Percentiles rank a stretch among this genome's conserved stretches.
These are phyloP conservation scores for Nudaria mundana DNA, from an alignment of 2,888 invertebrate genomes.

Conservation along the genomic window DNA sequence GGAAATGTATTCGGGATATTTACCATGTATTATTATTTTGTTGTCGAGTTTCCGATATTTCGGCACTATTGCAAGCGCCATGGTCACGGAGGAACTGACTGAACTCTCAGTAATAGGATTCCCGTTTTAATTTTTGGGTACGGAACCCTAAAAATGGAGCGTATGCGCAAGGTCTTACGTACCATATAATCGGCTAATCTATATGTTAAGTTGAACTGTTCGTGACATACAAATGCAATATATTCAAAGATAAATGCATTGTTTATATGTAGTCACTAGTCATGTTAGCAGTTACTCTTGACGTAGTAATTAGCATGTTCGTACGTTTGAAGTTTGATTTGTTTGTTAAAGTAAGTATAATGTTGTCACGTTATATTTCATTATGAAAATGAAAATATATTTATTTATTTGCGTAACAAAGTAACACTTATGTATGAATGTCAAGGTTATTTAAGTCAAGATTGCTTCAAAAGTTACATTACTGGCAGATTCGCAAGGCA, in stretches of 20 bases:
- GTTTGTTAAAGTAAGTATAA: not conserved
- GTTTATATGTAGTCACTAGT: conserved; percentile 1
- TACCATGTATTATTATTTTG: no score
- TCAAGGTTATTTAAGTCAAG: no score
- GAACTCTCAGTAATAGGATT: no score
- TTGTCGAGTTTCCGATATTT: no score
- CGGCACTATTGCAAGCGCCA: no score
- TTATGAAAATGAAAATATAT: not conserved
- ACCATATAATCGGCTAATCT: conserved; percentile 21
- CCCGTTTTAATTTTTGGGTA: no score
- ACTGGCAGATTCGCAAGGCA: no score
- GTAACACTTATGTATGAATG: no score
- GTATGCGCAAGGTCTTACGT: conserved; percentile 15
- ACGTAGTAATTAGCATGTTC: not conserved
- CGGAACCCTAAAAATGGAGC: conserved; percentile 27
- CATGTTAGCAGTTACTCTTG: not conserved
- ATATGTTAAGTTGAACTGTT: conserved; percentile 14
- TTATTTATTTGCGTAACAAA: not conserved
- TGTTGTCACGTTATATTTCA: not conserved
- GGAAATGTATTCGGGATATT: no score
- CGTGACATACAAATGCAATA: conserved; percentile 15
- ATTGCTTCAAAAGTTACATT: no score
- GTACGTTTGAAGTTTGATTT: not conserved
- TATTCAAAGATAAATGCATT: not conserved
- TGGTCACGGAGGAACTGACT: no score